Conservation (phyloP, 2,888 invertebrate species). For the Drosophila silvestris region DNA sequence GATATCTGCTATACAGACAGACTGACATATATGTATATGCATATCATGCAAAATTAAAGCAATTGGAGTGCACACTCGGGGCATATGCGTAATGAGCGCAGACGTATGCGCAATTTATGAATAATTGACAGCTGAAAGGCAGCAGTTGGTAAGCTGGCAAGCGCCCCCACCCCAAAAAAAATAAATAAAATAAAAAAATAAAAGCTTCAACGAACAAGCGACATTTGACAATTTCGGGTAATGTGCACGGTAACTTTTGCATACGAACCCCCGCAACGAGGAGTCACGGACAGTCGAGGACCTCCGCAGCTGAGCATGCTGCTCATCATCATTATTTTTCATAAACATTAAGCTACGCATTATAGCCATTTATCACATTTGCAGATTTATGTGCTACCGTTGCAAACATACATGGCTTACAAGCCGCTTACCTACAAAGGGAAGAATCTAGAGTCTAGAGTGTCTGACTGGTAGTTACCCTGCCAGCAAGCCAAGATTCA, state of each 20-base stretch:
- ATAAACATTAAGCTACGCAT: constrained; percentile 75
- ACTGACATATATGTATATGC: constrained; percentile 9
- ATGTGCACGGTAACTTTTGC: constrained; percentile 41
- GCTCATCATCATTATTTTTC: constrained; percentile 80
- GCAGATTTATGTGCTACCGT: constrained; percentile 71
- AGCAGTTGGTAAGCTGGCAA: constrained; percentile 25
- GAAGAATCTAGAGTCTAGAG: not conserved
- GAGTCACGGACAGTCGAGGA: not conserved
- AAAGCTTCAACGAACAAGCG: constrained; percentile 18
- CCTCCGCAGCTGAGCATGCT: constrained; percentile 15
- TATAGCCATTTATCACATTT: constrained; percentile 80
- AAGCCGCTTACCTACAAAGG: constrained; percentile 14
- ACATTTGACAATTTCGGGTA: constrained; percentile 48
- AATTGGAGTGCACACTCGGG: constrained; percentile 37
- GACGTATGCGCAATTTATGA: constrained; percentile 71
- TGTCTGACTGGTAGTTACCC: not conserved
- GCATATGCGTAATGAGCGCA: constrained; percentile 71
- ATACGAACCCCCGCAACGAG: constrained; percentile 16
- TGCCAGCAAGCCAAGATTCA: not conserved
- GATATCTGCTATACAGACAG: constrained; percentile 25
- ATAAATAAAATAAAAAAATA: not conserved
- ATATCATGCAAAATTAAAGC: constrained; percentile 30
- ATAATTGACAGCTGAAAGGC: constrained; percentile 71
- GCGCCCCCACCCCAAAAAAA: not conserved
- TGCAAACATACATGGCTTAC: constrained; percentile 29